Evolutionary conservation across 2,888 invertebrate genomes (phyloP).

Genomic region (Rhyacophila evoluta): DNA sequence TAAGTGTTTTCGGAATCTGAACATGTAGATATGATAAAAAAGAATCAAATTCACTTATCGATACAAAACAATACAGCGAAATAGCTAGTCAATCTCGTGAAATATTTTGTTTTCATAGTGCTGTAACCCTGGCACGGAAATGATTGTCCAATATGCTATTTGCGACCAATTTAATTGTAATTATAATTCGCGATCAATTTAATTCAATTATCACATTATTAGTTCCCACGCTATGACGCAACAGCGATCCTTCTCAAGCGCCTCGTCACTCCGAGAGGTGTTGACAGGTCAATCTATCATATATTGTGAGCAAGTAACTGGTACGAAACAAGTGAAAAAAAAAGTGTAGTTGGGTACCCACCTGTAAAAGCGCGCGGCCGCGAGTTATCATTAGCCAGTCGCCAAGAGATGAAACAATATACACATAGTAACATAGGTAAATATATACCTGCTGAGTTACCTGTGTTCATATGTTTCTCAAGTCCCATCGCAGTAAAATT

Average conservation of each 20-base stretch:
- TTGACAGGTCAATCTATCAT: conserved; percentile 24
- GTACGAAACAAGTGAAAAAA: background rate
- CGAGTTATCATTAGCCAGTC: conserved; percentile 16
- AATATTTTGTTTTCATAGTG: too few species aligned
- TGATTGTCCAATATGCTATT: too few species aligned
- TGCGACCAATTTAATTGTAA: too few species aligned
- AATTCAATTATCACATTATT: background rate
- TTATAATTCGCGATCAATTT: too few species aligned
- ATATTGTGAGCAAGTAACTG: background rate
- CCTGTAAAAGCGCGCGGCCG: conserved; percentile 4
- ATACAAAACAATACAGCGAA: too few species aligned
- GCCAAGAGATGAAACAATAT: conserved; percentile 1
- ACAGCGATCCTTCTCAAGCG: background rate
- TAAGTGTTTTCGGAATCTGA: too few species aligned
- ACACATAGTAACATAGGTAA: background rate
- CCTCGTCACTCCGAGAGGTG: conserved; percentile 10
- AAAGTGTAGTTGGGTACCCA: conserved; percentile 6
- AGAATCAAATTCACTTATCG: too few species aligned
- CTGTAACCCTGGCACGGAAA: too few species aligned
- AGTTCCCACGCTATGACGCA: background rate
- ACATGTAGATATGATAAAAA: too few species aligned
- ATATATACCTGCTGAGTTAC: background rate
- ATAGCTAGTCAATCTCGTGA: too few species aligned
- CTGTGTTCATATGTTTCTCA: background rate
- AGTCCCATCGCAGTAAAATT: too few species aligned